phyloP scores from a whole-genome alignment of 2,797 vertebrate species.

The Mormyrops attenuatus region DNA sequence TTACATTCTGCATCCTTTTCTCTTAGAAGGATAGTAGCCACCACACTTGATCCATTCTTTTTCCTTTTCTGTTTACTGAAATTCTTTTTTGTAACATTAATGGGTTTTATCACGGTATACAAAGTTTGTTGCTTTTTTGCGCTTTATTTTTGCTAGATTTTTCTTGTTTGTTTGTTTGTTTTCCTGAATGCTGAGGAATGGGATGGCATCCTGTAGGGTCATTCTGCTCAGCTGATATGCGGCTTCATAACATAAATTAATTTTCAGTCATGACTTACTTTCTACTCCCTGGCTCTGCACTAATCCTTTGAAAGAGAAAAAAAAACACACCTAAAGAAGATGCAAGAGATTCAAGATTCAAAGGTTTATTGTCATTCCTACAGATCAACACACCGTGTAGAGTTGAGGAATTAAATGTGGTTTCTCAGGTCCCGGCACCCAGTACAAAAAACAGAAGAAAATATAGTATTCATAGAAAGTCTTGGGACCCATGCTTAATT shows the following conservation, averaged over 20 bases:
- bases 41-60: not conserved
- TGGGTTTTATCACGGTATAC: not conserved
- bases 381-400: not conserved
- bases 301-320: not conserved
- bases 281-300: not conserved
- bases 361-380: not conserved
- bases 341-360: not conserved
- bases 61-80: not conserved
- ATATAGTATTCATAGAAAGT: not conserved
- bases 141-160: not conserved
- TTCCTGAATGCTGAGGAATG: not conserved
- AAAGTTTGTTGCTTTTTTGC: not conserved
- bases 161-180: not conserved
- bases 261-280: not conserved
- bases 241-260: not conserved
- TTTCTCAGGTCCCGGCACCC: not conserved
- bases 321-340: not conserved
- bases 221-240: not conserved
- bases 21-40: not conserved
- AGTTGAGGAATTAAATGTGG: not conserved
- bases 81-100: not conserved
- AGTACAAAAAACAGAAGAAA: not conserved
- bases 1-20: not conserved
- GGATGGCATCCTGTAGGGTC: not conserved
- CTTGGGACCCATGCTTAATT: not conserved